Percentiles rank a stretch among this genome's conserved stretches.
These are phyloP conservation scores for Pinna nobilis DNA, from an alignment of 1,140 invertebrate species.

Conservation along the genomic window DNA sequence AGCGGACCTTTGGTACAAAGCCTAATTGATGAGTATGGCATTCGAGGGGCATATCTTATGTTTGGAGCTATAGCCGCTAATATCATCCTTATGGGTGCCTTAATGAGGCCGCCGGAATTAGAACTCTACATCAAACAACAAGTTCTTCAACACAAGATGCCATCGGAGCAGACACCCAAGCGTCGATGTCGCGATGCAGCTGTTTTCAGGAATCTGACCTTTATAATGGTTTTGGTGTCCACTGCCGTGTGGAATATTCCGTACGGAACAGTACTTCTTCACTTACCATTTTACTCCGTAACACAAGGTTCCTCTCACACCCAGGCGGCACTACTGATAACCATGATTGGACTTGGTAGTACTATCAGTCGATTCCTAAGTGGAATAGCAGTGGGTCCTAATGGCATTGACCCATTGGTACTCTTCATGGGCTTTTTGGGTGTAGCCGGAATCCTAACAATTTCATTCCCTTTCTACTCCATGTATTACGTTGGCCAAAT, in stretches of 20 bases:
- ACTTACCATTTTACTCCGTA: conserved; percentile 39
- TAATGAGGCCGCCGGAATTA: conserved; percentile 45
- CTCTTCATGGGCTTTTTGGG: conserved; percentile 43
- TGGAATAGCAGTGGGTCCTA: conserved; percentile 36
- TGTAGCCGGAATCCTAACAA: conserved; percentile 33
- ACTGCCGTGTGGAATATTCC: conserved; percentile 23
- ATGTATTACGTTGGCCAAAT: conserved; percentile 32
- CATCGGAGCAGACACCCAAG: not conserved
- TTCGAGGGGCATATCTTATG: conserved; percentile 42
- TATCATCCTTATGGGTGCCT: conserved; percentile 30
- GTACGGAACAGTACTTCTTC: conserved; percentile 27
- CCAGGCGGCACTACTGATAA: conserved; percentile 42
- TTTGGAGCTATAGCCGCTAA: conserved; percentile 38
- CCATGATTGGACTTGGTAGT: conserved; percentile 45
- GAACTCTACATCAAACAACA: conserved; percentile 17
- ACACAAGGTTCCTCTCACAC: conserved; percentile 14
- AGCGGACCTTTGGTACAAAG: conserved; percentile 36
- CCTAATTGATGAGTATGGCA: conserved; percentile 37
- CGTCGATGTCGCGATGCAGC: not conserved
- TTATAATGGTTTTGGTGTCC: conserved; percentile 5
- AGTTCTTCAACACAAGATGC: not conserved
- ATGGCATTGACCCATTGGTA: conserved; percentile 44
- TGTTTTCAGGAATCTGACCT: conserved; percentile 5
- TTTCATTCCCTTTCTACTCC: conserved; percentile 45
- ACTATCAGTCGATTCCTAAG: conserved; percentile 38